These are phyloP conservation scores for Desoria tigrina DNA, from an alignment of 2,888 invertebrate species.

Conservation along the genomic window DNA sequence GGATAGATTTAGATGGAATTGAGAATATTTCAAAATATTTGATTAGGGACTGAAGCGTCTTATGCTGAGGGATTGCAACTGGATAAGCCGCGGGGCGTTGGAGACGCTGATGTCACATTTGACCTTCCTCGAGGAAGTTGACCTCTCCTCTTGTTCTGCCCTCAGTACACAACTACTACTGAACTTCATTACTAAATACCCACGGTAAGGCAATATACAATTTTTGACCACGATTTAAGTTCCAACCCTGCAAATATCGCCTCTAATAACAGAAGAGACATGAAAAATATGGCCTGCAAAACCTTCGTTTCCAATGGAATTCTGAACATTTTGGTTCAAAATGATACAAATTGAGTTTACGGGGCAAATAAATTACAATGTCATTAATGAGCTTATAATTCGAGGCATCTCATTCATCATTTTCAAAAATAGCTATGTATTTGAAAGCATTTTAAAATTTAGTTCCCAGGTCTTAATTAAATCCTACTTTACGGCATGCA, in stretches of 20 bases:
- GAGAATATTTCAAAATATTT: neutral
- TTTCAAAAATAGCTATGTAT: no score
- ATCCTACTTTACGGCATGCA: no score
- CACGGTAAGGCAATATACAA: slow-evolving; percentile 33
- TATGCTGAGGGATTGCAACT: slow-evolving; percentile 65
- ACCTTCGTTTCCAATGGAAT: no score
- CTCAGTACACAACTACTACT: slow-evolving; percentile 57
- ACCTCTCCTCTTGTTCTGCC: slow-evolving; percentile 61
- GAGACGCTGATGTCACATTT: slow-evolving; percentile 68
- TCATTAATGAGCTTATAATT: no score
- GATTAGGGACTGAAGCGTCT: slow-evolving; percentile 61
- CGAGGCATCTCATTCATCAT: no score
- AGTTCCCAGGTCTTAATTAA: no score
- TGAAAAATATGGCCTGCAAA: no score
- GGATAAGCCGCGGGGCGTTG: slow-evolving; percentile 67
- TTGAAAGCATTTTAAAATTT: no score
- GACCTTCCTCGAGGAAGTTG: slow-evolving; percentile 64
- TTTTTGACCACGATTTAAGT: neutral
- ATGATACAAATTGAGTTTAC: no score
- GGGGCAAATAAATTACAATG: no score
- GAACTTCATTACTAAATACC: slow-evolving; percentile 43
- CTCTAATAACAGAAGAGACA: neutral
- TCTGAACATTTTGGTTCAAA: no score
- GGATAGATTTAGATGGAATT: no score
- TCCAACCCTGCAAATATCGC: neutral